Evolutionary conservation across 37 sponge, comb jelly and placozoan genomes (phyloP).

Genomic region (Halichondria panicea): DNA sequence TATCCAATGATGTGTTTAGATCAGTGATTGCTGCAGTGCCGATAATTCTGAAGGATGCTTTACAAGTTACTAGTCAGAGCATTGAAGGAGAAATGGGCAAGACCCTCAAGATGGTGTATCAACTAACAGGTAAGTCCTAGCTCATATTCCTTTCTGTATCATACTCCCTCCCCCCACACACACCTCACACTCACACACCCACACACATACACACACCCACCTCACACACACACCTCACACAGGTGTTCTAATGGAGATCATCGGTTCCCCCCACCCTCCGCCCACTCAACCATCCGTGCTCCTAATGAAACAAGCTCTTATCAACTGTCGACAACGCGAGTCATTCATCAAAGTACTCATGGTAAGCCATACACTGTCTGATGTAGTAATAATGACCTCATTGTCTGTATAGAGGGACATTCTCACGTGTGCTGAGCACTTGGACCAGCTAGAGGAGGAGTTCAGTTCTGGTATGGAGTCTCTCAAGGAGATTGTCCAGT

Average conservation of each 20-base stretch:
- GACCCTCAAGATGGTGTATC: conserved; percentile 42
- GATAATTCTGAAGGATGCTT: conserved; percentile 79
- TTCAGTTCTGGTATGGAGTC: conserved; percentile 63
- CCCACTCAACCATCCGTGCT: conserved; percentile 35
- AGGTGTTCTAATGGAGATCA: conserved; percentile 62
- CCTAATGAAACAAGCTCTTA: conserved; percentile 71
- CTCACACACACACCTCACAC: no score
- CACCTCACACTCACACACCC: neutral
- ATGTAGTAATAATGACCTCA: neutral
- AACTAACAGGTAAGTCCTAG: conserved; percentile 58
- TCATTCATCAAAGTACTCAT: conserved; percentile 84
- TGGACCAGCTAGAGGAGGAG: conserved; percentile 72
- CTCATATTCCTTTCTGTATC: neutral
- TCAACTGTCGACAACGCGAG: conserved; percentile 92
- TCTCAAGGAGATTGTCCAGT: conserved; percentile 87
- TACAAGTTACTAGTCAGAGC: conserved; percentile 74
- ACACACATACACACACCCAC: no score
- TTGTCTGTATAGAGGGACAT: conserved; percentile 71
- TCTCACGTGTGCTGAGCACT: conserved; percentile 55
- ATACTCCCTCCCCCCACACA: neutral
- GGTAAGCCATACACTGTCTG: conserved; percentile 37
- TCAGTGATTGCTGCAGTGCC: conserved; percentile 55
- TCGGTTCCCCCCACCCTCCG: conserved; percentile 60
- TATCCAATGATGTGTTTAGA: neutral
- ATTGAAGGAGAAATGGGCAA: conserved; percentile 72